Percentiles rank a stretch among this genome's conserved stretches.
phyloP scores from a whole-genome alignment of 2,797 vertebrate genomes.

The Emys orbicularis region DNA sequence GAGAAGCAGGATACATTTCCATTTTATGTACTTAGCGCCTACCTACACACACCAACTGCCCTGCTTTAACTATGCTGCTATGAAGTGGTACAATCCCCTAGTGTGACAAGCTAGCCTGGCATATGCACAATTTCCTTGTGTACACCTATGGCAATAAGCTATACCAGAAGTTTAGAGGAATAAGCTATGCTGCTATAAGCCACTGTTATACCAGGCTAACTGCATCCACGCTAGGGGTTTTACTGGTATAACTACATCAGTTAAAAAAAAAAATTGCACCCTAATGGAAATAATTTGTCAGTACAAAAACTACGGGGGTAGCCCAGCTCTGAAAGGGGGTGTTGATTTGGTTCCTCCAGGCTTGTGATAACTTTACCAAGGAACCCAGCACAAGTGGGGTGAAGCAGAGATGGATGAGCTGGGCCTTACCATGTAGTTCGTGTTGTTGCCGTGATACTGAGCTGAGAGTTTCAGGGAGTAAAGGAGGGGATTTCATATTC shows the following conservation, averaged over 20 bases:
- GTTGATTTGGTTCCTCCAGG: not conserved
- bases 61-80: not conserved
- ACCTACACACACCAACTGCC: not conserved
- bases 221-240: not conserved
- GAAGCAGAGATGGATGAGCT: not conserved
- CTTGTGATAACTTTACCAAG: not conserved
- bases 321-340: not conserved
- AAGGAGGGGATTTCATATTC: not conserved
- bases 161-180: not conserved
- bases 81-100: not conserved
- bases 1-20: not conserved
- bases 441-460: fast-evolving
- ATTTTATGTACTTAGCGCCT: not conserved
- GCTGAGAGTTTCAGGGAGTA: not conserved
- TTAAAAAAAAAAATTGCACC: not conserved
- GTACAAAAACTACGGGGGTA: not conserved
- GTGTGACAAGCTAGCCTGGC: not conserved
- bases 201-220: not conserved
- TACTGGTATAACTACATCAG: not conserved
- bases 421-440: not conserved
- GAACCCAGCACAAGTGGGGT: not conserved
- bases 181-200: not conserved
- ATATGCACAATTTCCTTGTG: not conserved
- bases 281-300: not conserved
- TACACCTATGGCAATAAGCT: not conserved